phyloP scores from a whole-genome alignment of 30 jellyfish, hydroid and myxozoan species.

The Catostylus mosaicus region DNA sequence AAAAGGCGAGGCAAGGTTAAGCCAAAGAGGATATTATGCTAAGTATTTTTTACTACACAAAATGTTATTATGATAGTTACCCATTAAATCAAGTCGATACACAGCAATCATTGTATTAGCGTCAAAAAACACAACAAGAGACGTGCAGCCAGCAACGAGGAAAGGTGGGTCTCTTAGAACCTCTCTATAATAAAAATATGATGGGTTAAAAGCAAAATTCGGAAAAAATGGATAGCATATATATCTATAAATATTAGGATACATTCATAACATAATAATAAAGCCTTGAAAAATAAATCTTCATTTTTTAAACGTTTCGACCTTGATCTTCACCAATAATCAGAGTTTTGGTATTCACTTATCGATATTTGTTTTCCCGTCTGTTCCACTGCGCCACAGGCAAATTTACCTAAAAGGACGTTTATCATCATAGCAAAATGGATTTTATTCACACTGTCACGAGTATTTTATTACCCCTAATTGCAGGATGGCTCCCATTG shows the following conservation, averaged over 20 bases:
- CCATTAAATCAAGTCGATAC: slow-evolving; percentile 40
- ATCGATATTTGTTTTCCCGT: too few relatives aligned
- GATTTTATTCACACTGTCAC: too few relatives aligned
- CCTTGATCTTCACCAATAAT: background rate
- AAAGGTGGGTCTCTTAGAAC: slow-evolving; percentile 71
- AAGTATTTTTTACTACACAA: too few relatives aligned
- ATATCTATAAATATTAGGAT: too few relatives aligned
- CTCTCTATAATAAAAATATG: slow-evolving; percentile 36
- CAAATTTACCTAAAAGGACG: too few relatives aligned
- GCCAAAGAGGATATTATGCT: background rate
- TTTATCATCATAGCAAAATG: too few relatives aligned
- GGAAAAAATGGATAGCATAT: background rate
- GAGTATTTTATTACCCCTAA: too few relatives aligned
- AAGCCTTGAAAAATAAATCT: too few relatives aligned
- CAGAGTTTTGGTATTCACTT: background rate
- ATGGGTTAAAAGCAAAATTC: background rate
- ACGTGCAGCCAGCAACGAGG: slow-evolving; percentile 86
- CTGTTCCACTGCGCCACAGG: too few relatives aligned
- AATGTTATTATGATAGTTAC: slow-evolving; percentile 19
- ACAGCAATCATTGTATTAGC: slow-evolving; percentile 79
- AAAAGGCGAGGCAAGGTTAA: background rate
- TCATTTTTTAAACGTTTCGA: too few relatives aligned
- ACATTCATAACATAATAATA: background rate
- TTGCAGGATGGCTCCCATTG: too few relatives aligned
- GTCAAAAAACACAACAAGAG: slow-evolving; percentile 63